Evolutionary conservation across 1,140 invertebrate genomes (phyloP).

Genomic region (Theocolax elegans): DNA sequence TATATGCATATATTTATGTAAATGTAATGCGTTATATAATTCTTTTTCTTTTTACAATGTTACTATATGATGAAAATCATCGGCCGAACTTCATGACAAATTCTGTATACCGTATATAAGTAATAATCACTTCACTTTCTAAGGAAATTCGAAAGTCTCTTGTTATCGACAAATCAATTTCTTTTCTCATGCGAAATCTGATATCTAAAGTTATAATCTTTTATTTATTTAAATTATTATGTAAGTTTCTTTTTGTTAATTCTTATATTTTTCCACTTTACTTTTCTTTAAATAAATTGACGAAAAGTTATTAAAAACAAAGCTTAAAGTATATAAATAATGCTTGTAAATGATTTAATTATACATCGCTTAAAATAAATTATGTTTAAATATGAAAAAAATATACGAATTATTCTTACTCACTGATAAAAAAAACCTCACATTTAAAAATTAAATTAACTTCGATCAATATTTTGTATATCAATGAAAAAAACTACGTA

Average conservation of each 20-base stretch:
- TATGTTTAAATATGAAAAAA: no score
- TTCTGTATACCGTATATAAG: not conserved
- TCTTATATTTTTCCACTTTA: no score
- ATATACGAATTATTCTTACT: no score
- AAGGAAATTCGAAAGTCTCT: slow-evolving; percentile 3
- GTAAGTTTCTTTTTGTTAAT: not conserved
- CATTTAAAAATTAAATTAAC: no score
- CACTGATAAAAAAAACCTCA: no score
- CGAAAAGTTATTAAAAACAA: no score
- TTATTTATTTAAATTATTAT: not conserved
- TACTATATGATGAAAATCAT: slow-evolving; percentile 25
- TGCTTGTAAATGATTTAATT: not conserved
- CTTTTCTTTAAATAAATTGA: no score
- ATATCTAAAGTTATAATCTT: not conserved
- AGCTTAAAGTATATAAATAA: not conserved
- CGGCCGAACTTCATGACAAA: slow-evolving; percentile 23
- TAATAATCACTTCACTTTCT: not conserved
- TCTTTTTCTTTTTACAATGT: not conserved
- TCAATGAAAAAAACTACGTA: no score
- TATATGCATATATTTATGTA: not conserved
- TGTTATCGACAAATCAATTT: slow-evolving; percentile 4
- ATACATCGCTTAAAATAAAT: no score
- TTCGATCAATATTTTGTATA: no score
- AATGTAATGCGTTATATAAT: not conserved
- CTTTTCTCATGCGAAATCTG: no score